Percentiles rank a stretch among this genome's conserved stretches.
Conservation (phyloP, 2,888 invertebrate genomes). For the Panopea generosa region DNA sequence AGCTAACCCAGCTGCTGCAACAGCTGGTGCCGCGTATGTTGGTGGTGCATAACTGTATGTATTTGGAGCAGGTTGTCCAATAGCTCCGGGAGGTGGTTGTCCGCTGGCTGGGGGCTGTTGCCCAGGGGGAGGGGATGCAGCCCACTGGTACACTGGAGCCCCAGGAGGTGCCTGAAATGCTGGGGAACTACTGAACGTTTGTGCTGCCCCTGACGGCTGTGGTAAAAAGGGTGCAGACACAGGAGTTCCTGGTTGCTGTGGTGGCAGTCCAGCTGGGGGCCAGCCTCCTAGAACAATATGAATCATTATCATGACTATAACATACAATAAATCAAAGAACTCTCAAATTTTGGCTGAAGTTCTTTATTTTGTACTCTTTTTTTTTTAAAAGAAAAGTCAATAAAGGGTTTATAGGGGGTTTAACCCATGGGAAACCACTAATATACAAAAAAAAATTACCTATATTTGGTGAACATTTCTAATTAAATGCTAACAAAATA, state of each 20-base stretch:
- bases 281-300: constrained; percentile 48
- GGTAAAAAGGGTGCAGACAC: constrained; percentile 35
- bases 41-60: constrained; percentile 41
- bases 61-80: constrained; percentile 35
- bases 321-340: background rate
- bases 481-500: no score
- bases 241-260: constrained; percentile 36
- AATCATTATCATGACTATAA: background rate
- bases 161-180: constrained; percentile 29
- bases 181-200: constrained; percentile 19
- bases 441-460: no score
- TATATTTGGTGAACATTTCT: no score
- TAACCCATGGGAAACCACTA: no score
- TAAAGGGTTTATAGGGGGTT: background rate
- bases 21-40: constrained; percentile 35
- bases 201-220: constrained; percentile 21
- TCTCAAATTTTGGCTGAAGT: background rate
- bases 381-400: no score
- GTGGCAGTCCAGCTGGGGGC: constrained; percentile 55
- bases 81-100: constrained; percentile 34
- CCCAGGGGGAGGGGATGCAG: constrained; percentile 16
- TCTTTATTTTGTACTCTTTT: no score
- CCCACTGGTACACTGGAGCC: constrained; percentile 26
- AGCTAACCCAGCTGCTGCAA: constrained; percentile 21
- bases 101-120: constrained; percentile 22